Evolutionary conservation across 2,888 invertebrate species (phyloP), one percentile per base, ranked within the genome.

Genomic region (Itoplectis maculator): DNA sequence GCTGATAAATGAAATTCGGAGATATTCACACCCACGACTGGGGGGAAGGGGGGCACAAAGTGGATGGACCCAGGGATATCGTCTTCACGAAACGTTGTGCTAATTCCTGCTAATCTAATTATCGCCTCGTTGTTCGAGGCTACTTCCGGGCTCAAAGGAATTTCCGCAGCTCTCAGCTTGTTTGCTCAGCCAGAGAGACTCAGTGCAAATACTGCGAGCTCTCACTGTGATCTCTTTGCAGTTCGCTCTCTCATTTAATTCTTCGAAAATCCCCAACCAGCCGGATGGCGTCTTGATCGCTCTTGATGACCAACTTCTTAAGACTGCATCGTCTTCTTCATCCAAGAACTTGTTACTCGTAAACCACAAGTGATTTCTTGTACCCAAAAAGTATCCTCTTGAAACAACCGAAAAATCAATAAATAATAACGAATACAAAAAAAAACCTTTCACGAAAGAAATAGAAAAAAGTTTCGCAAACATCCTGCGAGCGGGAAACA

Each of bases 51-150:
- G 29, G 49, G 11, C 2, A 29, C 51, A 68, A 35, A 73, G 56
- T 82, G 66, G 47, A 78, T 75, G 51, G 63, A 65, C 49, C n/a
- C 49, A 15, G 37, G 35, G 37, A 56, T 54, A 29, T 61, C 63
- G 73, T 74, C 61, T 54, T 65, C 63, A 35, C 70, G 45, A 70
- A 82, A 82, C 59, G 29, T 51, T 75, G 40, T 66, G 56, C 75
- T 79, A 79, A 79, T 70, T 82, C 70, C 59, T 13, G 54, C 56
- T 79, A 75, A 82, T 79, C 75, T 69, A 66, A 82, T 82, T 72
- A 75, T 79, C 74, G 66, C 75, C 54, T 70, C 79, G n/a, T 61
- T 51, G 79, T 70, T 81, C 59, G 63, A 11, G 42, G 47, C 35
- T 70, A 18, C 40, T 54, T 72, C 68, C 63, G 54, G 76, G 47